Evolutionary conservation across 2,888 invertebrate species (phyloP), one percentile per base, ranked within the genome.

Genomic region (Clanis bilineata): DNA sequence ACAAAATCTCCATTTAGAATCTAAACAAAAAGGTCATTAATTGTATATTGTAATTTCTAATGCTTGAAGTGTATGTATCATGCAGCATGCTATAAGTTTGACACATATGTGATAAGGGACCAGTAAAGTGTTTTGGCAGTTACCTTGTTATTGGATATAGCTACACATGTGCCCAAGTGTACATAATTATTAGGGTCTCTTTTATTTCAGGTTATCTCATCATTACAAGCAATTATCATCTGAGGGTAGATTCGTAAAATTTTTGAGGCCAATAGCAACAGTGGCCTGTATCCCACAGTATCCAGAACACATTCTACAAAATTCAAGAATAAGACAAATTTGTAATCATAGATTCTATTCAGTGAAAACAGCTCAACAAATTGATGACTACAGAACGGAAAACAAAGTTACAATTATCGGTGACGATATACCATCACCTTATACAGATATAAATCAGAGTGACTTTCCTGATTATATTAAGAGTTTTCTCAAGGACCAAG

Each of bases 321-420:
- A 67, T 55, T 64, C 64, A 15, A 68, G 64, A 39, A 63, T 65
- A 36, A 60, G 61, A 56, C 56, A 66, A 28, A 57, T 44, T 28
- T 58, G 54, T 56, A 41, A 61, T 32, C 64, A 67, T 56, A 76
- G 76, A 66, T 83, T 76, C 64, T 90, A 84, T 67, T 83, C 90
- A 5, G 71, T 73, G 7, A 82, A 83, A 70, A 67, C 82, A 23
- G 83, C 77, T 56, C 75, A 80, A 15, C 70, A 81, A 64, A 93
- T 96, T 39, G 93, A 95, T 67, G 88, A 93, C 32, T 96, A 94
- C 79, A 93, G 95, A 58, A 88, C 86, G 65, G 92, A 93, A 44
- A 93, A 96, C 69, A 95, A 96, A 77, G 95, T 97, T 58, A 96
- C 96, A 3, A 90, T 96, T 0, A 94, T 95, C 64, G 97, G 97